phyloP scores from a whole-genome alignment of 1,140 invertebrate species.

The Thaumetopoea pityocampa region DNA sequence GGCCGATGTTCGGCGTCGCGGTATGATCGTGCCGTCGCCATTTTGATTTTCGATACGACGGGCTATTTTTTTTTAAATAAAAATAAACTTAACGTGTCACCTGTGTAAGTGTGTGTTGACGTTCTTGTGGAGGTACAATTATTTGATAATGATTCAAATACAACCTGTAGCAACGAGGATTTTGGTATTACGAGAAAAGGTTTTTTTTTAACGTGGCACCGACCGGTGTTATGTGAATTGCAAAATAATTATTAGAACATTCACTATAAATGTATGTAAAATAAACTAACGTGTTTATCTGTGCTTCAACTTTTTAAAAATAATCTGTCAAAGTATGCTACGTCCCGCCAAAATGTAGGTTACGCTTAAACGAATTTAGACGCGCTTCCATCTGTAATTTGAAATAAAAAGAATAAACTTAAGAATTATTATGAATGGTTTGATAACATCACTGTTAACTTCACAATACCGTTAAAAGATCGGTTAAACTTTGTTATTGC shows the following conservation, averaged over 20 bases:
- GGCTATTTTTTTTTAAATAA: slow-evolving; percentile 40
- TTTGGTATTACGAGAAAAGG: slow-evolving; percentile 47
- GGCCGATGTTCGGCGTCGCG: slow-evolving; percentile 63
- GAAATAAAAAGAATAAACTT: too few relatives aligned
- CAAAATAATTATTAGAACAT: slow-evolving; percentile 45
- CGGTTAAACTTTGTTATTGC: too few relatives aligned
- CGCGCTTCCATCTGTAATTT: slow-evolving; percentile 22
- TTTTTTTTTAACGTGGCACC: slow-evolving; percentile 27
- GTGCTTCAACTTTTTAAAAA: slow-evolving; percentile 17
- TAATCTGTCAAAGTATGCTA: slow-evolving; percentile 22
- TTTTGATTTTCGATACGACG: slow-evolving; percentile 47
- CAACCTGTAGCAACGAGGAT: slow-evolving; percentile 29
- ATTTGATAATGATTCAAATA: slow-evolving; percentile 19
- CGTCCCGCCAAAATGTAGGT: slow-evolving; percentile 38
- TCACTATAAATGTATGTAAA: slow-evolving; percentile 8
- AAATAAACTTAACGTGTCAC: slow-evolving; percentile 57
- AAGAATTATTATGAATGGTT: too few relatives aligned
- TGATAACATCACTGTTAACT: too few relatives aligned
- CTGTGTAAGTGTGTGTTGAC: slow-evolving; percentile 42
- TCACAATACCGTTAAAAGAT: too few relatives aligned
- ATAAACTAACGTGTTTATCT: slow-evolving; percentile 27
- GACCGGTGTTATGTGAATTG: slow-evolving; percentile 45
- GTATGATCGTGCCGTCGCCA: slow-evolving; percentile 44
- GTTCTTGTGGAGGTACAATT: slow-evolving; percentile 37
- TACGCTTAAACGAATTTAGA: slow-evolving; percentile 49